A percentile compares a stretch with the other conserved stretches of the same genome.
phyloP scores from a whole-genome alignment of 2,888 invertebrate genomes.

The Standfussiana lucernea region DNA sequence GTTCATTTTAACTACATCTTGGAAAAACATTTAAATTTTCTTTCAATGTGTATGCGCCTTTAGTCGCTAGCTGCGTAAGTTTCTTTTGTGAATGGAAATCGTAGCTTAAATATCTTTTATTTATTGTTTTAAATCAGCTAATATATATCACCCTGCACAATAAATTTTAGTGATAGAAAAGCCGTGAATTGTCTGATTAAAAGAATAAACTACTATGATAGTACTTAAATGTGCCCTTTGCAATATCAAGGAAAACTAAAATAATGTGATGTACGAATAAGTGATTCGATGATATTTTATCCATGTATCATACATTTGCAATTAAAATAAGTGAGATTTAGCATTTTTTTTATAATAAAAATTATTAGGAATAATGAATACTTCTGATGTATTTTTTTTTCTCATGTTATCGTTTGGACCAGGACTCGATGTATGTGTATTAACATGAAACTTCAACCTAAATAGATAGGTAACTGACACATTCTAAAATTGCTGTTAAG shows the following conservation, averaged over 20 bases:
- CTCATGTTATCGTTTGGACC: conserved; percentile 40
- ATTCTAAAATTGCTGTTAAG: not conserved
- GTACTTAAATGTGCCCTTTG: conserved; percentile 64
- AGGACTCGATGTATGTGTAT: not conserved
- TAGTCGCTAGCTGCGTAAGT: conserved; percentile 67
- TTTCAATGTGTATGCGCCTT: conserved; percentile 64
- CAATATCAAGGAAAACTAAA: conserved; percentile 56
- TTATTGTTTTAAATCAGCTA: conserved; percentile 60
- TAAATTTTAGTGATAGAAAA: conserved; percentile 46
- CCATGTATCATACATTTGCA: conserved; percentile 46
- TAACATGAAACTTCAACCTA: not conserved
- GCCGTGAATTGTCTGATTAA: conserved; percentile 38
- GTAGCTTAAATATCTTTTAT: conserved; percentile 53
- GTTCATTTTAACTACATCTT: conserved; percentile 15
- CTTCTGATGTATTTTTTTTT: conserved; percentile 35
- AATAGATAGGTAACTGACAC: not conserved
- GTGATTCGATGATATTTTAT: conserved; percentile 46
- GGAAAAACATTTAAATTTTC: conserved; percentile 13
- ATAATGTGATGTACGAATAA: conserved; percentile 58
- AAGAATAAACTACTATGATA: conserved; percentile 43
- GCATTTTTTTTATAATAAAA: conserved; percentile 59
- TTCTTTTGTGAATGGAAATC: conserved; percentile 53
- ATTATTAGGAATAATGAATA: conserved; percentile 40
- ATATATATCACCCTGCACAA: conserved; percentile 63
- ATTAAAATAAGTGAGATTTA: conserved; percentile 60